Evolutionary conservation across 2,797 vertebrate genomes (phyloP).

Genomic region (Choloepus didactylus): DNA sequence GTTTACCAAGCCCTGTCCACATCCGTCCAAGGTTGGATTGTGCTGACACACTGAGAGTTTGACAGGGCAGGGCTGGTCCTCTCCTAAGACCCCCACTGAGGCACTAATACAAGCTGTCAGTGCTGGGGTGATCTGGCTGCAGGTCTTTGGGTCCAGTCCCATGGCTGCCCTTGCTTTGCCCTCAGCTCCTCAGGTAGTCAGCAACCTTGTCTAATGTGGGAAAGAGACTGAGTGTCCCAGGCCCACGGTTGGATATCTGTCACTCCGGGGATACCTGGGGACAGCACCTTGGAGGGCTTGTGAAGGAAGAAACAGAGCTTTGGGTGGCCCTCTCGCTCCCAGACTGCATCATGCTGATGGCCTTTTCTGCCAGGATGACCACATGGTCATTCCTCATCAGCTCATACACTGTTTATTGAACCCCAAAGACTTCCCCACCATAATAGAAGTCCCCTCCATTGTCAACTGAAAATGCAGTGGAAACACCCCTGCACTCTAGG

Average conservation of each 20-base stretch:
- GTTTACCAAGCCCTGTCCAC: background rate
- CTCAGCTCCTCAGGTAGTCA: slow-evolving; percentile 71
- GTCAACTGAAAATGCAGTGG: slow-evolving; percentile 85
- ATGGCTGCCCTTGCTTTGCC: accelerated
- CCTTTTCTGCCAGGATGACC: slow-evolving; percentile 87
- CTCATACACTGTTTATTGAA: slow-evolving; percentile 86
- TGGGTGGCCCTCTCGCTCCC: slow-evolving; percentile 93
- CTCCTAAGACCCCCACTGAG: background rate
- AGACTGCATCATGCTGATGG: slow-evolving; percentile 87
- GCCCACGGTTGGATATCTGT: slow-evolving; percentile 82
- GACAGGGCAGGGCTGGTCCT: background rate
- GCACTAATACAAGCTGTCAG: no score
- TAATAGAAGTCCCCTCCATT: slow-evolving; percentile 92
- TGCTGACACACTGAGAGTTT: background rate
- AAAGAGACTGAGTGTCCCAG: slow-evolving; percentile 76
- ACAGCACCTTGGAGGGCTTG: slow-evolving; percentile 91
- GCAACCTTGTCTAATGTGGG: no score
- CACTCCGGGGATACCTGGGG: slow-evolving; percentile 91
- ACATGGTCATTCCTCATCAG: slow-evolving; percentile 88
- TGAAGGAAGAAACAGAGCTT: slow-evolving; percentile 90
- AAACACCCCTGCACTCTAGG: slow-evolving; percentile 89
- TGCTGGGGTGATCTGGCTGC: background rate
- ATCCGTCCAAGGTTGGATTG: background rate
- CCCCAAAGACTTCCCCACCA: slow-evolving; percentile 89
- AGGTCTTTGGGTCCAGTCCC: background rate